Conservation (phyloP, 2,113 vertebrate species). For the Chiloscyllium plagiosum region DNA sequence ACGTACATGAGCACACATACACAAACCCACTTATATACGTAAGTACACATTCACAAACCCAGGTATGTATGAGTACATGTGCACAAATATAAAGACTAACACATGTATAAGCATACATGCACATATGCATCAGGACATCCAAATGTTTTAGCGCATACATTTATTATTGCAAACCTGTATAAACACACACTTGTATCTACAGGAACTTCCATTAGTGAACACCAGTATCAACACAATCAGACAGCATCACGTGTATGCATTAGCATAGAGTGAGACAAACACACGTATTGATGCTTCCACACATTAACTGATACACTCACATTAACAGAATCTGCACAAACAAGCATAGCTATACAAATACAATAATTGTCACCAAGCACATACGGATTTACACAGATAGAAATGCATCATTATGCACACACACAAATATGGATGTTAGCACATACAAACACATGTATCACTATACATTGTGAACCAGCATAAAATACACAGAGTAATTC, state of each 20-base stretch:
- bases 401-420: no score
- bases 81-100: no score
- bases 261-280: not conserved
- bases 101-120: not conserved
- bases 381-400: no score
- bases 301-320: not conserved
- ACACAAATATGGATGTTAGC: no score
- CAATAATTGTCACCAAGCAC: no score
- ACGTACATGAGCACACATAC: not conserved
- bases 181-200: not conserved
- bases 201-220: no score
- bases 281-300: no score
- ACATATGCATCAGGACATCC: not conserved
- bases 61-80: no score
- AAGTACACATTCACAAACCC: not conserved
- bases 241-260: not conserved
- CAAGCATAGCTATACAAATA: not conserved
- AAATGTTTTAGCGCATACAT: not conserved
- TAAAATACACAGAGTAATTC: no score
- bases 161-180: not conserved
- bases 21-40: not conserved
- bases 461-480: no score
- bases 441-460: no score
- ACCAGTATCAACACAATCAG: not conserved
- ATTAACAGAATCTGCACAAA: not conserved